Evolutionary conservation across 2,888 invertebrate species (phyloP), one percentile per base, ranked within the genome.

Genomic region (Xanthorhoe designata): DNA sequence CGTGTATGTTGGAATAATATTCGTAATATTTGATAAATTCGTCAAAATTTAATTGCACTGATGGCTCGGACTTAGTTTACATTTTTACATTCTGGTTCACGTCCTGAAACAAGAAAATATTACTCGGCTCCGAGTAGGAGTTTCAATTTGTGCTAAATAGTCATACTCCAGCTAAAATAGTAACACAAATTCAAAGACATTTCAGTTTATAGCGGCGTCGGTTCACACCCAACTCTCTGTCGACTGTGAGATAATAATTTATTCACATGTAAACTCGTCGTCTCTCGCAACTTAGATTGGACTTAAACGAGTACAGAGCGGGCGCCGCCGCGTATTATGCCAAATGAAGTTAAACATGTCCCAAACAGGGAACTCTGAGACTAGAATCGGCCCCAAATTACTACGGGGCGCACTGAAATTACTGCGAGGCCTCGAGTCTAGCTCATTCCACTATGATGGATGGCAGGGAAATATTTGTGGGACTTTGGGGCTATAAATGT

Each of bases 341-440:
- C 88, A 91, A 92, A 92, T 92, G 91, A 91, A 92, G 89, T 92
- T 92, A 91, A 91, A 92, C 90, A 88, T 85, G 89, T 85, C 86
- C 84, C 89, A 82, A 87, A 83, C 87, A 86, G 78, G 79, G 75
- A 86, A 85, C 84, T 84, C 83, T 70, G 76, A 75, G 78, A 79
- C 78, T 80, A 84, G 80, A 84, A 80, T 81, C 74, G 75, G 73
- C 75, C 75, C 78, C 71, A 79, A 81, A 85, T 85, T 83, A 84
- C 83, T 81, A 78, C 79, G 78, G 38, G 10, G 75, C 74, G 70
- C 69, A 73, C 76, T 75, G 73, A 78, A 79, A 80, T 80, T 77
- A 74, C 78, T 79, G 75, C 75, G 57, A 72, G 68, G 70, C 68
- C 71, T 70, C 70, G 45, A 61, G 18, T 50, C 17, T 6, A 19